Evolutionary conservation across 2,888 invertebrate species (phyloP), one percentile per base, ranked within the genome.

Genomic region (Stenichneumon culpator): DNA sequence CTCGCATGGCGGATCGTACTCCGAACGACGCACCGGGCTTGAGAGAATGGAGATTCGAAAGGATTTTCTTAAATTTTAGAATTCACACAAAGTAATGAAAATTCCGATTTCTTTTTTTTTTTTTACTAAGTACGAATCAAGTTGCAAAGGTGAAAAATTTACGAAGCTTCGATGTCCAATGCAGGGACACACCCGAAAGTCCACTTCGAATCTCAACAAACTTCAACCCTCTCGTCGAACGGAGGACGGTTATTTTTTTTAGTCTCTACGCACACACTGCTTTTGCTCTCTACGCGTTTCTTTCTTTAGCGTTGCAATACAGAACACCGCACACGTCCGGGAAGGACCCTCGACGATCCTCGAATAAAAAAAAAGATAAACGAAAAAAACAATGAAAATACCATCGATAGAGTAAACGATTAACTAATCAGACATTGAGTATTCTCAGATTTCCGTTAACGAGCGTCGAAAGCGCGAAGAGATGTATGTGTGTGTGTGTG

Each of bases 391-490:
- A 72, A 79, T 32, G 22, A 82, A 70, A 72, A 82, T 50, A 82
- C 60, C 52, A 75, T 77, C 36, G 39, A 39, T 77, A 44, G 73
- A 77, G 67, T 54, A 36, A 50, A 72, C 65, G 65, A 47, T 82
- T 68, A 86, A 90, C 87, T 90, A 89, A 88, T 88, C 86, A 86
- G 87, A 84, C 88, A 90, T 88, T 90, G 91, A 90, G 90, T 90
- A 91, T 90, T 90, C 80, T 89, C 88, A 88, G 87, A 88, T 88
- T 89, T 82, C 47, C 69, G 60, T 70, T 54, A 70, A 65, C 50
- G 87, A 86, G 86, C 82, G 81, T 81, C 82, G 85, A 69, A 82
- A 84, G 79, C 78, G 74, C 79, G 52, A 79, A 72, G 47, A 79
- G 1, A n/a, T 32, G 28, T 63, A 25, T 60, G 60, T 52, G 19